phyloP scores from a whole-genome alignment of 2,113 vertebrate species.

The Myotis lucifugus region DNA sequence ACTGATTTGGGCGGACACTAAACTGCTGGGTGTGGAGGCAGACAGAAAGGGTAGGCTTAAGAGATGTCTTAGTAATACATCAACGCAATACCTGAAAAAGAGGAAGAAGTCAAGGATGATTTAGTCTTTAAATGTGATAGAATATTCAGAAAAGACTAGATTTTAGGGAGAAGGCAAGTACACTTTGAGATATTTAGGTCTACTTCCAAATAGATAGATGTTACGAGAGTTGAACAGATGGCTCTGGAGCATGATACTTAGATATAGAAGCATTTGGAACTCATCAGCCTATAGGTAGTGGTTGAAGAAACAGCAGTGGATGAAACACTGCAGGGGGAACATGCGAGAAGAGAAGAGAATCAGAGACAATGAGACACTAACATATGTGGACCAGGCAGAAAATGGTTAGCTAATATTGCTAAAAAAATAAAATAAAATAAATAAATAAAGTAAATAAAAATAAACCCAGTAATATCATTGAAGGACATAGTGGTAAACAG shows the following conservation, averaged over 20 bases:
- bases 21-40: background rate
- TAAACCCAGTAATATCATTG: background rate
- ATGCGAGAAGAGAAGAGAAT: background rate
- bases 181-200: background rate
- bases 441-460: background rate
- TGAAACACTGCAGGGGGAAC: background rate
- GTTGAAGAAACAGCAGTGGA: background rate
- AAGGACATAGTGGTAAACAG: background rate
- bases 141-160: background rate
- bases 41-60: background rate
- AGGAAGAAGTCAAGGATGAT: background rate
- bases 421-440: no score
- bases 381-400: background rate
- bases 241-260: background rate
- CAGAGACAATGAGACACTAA: background rate
- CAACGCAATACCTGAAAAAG: background rate
- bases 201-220: background rate
- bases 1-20: background rate
- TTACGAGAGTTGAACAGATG: background rate
- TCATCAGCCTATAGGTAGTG: background rate
- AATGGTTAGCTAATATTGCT: background rate
- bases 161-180: background rate
- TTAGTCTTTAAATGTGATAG: background rate
- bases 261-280: background rate
- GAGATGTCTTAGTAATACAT: background rate